phyloP scores from a whole-genome alignment of 1,140 invertebrate species.

The Diorhabda carinulata region DNA sequence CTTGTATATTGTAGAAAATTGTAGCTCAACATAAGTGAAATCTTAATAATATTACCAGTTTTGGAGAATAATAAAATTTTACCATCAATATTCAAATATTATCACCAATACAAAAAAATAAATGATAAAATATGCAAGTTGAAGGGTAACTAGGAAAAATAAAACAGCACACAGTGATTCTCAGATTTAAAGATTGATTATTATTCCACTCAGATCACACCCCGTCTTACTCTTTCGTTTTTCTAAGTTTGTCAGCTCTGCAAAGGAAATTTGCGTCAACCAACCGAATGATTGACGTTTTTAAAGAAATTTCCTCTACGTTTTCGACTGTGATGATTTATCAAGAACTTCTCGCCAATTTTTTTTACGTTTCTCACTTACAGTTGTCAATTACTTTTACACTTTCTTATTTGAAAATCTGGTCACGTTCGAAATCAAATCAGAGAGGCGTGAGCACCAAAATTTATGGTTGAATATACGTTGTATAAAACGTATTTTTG shows the following conservation, averaged over 20 bases:
- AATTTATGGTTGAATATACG: neutral
- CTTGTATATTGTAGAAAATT: too few species aligned
- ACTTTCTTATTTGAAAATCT: neutral
- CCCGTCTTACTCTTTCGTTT: conserved; percentile 3
- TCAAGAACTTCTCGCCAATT: conserved; percentile 1
- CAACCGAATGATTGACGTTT: conserved; percentile 12
- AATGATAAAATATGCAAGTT: too few species aligned
- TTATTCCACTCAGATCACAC: neutral
- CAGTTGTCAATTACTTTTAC: neutral
- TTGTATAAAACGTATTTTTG: too few species aligned
- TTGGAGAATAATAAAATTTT: too few species aligned
- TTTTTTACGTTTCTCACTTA: conserved; percentile 6
- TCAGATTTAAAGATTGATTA: neutral
- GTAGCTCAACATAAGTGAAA: too few species aligned
- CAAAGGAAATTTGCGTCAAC: conserved; percentile 4
- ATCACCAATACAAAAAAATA: too few species aligned
- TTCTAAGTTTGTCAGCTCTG: neutral
- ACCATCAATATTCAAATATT: too few species aligned
- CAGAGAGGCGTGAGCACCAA: neutral
- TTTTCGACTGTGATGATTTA: neutral
- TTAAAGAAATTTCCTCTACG: conserved; percentile 6
- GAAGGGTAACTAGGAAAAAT: too few species aligned
- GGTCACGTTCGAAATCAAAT: conserved; percentile 3
- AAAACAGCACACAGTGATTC: neutral
- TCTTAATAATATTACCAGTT: too few species aligned